Evolutionary conservation across 2,113 vertebrate species (phyloP).

Genomic region (Callipepla californica): DNA sequence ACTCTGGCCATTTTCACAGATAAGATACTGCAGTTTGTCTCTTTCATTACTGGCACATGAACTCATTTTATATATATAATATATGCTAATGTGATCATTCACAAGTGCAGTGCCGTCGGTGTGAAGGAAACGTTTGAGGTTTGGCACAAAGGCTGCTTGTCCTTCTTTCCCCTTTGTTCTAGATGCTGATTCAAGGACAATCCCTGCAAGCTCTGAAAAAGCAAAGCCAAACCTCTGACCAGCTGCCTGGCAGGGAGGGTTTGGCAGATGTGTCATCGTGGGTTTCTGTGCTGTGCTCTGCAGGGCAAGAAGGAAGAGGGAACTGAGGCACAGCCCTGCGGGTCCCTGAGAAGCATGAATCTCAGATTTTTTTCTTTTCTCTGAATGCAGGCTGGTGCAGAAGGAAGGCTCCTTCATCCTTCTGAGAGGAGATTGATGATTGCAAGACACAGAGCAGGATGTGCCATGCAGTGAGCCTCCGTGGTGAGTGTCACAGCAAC

Average conservation of each 20-base stretch:
- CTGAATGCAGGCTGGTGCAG: not conserved
- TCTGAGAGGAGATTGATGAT: not conserved
- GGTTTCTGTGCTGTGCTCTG: not conserved
- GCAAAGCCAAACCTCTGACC: slow-evolving; percentile 23
- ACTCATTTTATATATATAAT: not conserved
- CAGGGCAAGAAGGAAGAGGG: not conserved
- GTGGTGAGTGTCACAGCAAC: not conserved
- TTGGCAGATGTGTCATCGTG: not conserved
- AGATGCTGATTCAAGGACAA: slow-evolving; percentile 7
- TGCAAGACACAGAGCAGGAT: not conserved
- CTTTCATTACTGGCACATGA: slow-evolving; percentile 12
- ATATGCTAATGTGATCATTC: slow-evolving; percentile 39
- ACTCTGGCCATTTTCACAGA: slow-evolving; percentile 22
- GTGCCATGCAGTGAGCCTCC: not conserved
- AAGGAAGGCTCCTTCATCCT: not conserved
- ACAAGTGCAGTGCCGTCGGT: slow-evolving; percentile 43
- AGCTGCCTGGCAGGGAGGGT: not conserved
- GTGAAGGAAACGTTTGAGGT: not conserved
- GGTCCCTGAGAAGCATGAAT: not conserved
- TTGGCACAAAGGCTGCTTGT: slow-evolving; percentile 35
- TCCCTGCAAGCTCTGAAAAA: not conserved
- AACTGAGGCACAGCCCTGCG: not conserved
- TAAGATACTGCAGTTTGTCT: not conserved
- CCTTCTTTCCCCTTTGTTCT: slow-evolving; percentile 25
- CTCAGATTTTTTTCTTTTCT: not conserved